Base-by-base conservation (phyloP, 2,113 vertebrate species). In the Cisticola juncidis region DNA sequence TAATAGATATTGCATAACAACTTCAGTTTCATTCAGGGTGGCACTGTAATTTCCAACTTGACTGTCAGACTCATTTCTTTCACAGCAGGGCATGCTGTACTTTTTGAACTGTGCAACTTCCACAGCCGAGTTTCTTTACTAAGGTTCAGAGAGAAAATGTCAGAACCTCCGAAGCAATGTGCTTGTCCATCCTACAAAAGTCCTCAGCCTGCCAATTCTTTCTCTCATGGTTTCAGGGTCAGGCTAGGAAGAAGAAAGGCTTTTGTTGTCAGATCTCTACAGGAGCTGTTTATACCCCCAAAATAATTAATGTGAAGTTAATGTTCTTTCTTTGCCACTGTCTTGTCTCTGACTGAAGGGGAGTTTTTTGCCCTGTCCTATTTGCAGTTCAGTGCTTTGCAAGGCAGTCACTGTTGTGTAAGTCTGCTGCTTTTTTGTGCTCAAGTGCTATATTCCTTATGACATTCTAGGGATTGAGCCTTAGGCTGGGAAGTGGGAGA, bases 1-100 rank as follows among this genome's bases (percentile, higher is more conserved):
- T 77, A 51, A 80, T 51, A 95, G 81, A 53, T 42, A 70, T 93
- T 95, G 79, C 81, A 80, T 95, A 94, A 95, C 87, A 88, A 90
- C n/a, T 82, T 81, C 83, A 70, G 78, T 86, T 86, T 86, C 72
- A 88, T 92, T 95, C 35, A 16, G 72, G 17, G 28, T 94, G 79
- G 57, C 70, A 90, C 60, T 51, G 53, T 23, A 81, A 92, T 95
- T 90, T 90, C 72, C 90, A 93, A 10, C 29, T 58, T 74, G 68
- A 77, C 81, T 79, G 71, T 86, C 90, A 79, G n/a, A 65, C 71
- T 94, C 17, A 57, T 88, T 92, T 88, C 82, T 95, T 92, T 71
- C 73, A 51, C 81, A 87, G 72, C 88, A 96, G 81, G 88, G 35
- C 51, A 62, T 71, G 73, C 38, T 94, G 88, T 83, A 90, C 44